A percentile compares a stretch with the other conserved stretches of the same genome.
Conservation (phyloP, 1,140 invertebrate genomes). For the Galendromus occidentalis region DNA sequence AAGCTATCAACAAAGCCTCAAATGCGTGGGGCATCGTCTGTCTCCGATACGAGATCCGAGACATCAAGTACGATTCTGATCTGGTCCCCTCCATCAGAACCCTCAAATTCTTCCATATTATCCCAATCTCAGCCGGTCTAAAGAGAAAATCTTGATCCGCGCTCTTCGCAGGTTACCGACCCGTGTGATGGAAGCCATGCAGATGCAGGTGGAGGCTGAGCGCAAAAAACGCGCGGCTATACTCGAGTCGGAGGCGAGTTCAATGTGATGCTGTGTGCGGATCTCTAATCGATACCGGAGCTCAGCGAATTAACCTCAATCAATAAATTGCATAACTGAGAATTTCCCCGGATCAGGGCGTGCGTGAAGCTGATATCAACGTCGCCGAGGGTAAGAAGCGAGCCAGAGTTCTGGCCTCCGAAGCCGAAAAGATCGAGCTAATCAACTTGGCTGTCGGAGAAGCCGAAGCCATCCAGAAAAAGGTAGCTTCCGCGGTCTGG, state of each 20-base stretch:
- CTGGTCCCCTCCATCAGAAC: no score
- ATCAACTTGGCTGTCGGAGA: constrained; percentile 39
- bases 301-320: no score
- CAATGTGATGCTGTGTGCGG: no score
- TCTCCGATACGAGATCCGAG: constrained; percentile 91
- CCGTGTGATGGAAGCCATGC: constrained; percentile 95
- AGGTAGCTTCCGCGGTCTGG: background rate
- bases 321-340: no score
- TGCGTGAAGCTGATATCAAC: constrained; percentile 81
- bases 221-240: constrained; percentile 85
- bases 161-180: constrained; percentile 58
- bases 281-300: no score
- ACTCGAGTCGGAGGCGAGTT: constrained; percentile 88
- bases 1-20: constrained; percentile 91
- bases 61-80: constrained; percentile 27
- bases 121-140: no score
- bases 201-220: constrained; percentile 99
- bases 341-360: constrained; percentile 20
- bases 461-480: background rate
- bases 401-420: constrained; percentile 72
- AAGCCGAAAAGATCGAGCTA: constrained; percentile 29
- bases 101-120: no score
- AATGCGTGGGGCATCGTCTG: constrained; percentile 95
- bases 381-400: constrained; percentile 85
- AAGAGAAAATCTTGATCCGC: constrained; percentile 33